Conservation (phyloP, 2,113 vertebrate species). For the Physeter macrocephalus region DNA sequence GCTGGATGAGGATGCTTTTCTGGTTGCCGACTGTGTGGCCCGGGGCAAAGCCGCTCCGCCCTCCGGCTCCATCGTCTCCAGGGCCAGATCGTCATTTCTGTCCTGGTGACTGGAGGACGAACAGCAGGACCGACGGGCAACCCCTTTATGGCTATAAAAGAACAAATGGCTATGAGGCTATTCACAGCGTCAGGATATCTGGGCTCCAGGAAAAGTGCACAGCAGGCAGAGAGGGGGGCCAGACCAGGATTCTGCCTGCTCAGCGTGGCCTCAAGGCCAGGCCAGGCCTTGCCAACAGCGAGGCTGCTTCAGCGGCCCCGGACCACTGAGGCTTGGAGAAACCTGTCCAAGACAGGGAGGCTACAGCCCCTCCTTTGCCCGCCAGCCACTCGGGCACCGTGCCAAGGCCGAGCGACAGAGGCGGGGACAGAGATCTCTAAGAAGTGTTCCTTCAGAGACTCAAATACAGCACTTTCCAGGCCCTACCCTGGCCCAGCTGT, state of each 20-base stretch:
- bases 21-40: not conserved
- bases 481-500: not conserved
- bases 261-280: not conserved
- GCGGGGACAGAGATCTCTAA: not conserved
- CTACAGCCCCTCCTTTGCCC: not conserved
- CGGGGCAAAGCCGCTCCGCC: not conserved
- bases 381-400: not conserved
- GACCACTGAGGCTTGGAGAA: not conserved
- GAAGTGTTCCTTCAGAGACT: not conserved
- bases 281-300: not conserved
- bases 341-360: not conserved
- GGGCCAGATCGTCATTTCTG: not conserved
- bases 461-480: conserved; percentile 22
- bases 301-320: not conserved
- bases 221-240: not conserved
- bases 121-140: not conserved
- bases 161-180: not conserved
- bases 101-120: not conserved
- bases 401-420: not conserved
- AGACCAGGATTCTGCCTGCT: not conserved
- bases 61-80: not conserved
- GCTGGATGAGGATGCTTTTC: not conserved
- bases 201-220: not conserved
- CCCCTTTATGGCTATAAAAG: not conserved
- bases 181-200: not conserved